phyloP scores from a whole-genome alignment of 2,113 vertebrate genomes.

The Oncorhynchus kisutch region DNA sequence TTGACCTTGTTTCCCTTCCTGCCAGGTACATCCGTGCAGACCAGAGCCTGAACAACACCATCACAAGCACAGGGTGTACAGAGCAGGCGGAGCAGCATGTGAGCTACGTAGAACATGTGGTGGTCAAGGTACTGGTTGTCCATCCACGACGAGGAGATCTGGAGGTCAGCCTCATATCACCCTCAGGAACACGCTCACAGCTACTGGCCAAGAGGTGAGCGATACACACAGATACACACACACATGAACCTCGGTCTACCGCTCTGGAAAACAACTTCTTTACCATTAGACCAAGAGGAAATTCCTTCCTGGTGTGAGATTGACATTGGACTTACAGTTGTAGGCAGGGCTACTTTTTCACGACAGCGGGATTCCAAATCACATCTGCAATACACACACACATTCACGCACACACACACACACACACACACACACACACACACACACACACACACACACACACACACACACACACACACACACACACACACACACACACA shows the following conservation, averaged over 20 bases:
- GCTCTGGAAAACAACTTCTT: too few species aligned
- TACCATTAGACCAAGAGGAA: too few species aligned
- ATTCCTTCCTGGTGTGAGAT: too few species aligned
- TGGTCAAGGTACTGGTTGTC: slow-evolving; percentile 77
- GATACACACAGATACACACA: neutral
- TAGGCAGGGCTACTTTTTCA: neutral
- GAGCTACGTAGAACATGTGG: slow-evolving; percentile 83
- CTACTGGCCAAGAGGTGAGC: slow-evolving; percentile 85
- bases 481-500: neutral
- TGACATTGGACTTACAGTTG: too few species aligned
- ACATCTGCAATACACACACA: neutral
- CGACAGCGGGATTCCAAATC: neutral
- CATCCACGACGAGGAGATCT: slow-evolving; percentile 89
- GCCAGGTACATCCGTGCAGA: slow-evolving; percentile 81
- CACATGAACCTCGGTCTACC: too few species aligned
- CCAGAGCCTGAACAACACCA: slow-evolving; percentile 76
- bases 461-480: neutral
- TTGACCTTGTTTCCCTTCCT: neutral
- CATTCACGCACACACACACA: neutral
- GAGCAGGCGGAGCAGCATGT: slow-evolving; percentile 78
- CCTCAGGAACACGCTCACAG: slow-evolving; percentile 84
- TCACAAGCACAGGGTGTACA: slow-evolving; percentile 75
- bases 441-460: neutral
- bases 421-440: too few species aligned
- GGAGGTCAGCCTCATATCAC: slow-evolving; percentile 86